Evolutionary conservation across 1,140 invertebrate genomes (phyloP).

Genomic region (Euborellia annulipes): DNA sequence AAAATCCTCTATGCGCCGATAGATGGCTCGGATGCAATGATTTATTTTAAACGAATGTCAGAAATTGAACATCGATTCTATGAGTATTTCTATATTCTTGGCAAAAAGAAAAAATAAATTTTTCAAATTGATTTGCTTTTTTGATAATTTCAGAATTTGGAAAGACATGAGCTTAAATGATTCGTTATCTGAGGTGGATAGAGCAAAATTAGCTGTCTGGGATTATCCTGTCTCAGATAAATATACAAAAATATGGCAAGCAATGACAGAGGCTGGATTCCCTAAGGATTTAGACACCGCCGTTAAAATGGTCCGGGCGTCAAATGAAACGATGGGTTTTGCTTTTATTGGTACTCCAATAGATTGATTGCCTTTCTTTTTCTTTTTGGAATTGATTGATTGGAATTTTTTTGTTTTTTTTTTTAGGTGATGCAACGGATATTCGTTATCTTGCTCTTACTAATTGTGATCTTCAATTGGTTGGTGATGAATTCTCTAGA

Average conservation of each 20-base stretch:
- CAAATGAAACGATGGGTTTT: conserved; percentile 66
- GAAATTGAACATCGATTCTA: conserved; percentile 90
- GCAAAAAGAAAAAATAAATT: neutral
- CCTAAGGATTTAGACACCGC: conserved; percentile 64
- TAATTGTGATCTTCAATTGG: conserved; percentile 78
- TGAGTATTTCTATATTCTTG: too few relatives aligned
- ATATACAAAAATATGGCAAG: conserved; percentile 96
- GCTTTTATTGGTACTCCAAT: conserved; percentile 79
- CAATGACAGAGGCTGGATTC: conserved; percentile 79
- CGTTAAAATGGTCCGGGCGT: conserved; percentile 55
- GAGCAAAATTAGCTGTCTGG: conserved; percentile 92
- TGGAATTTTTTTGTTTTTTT: neutral
- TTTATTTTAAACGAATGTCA: conserved; percentile 91
- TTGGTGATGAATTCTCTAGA: conserved; percentile 89
- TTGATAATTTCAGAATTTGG: conserved; percentile 62
- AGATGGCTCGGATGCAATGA: conserved; percentile 69
- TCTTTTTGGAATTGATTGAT: too few relatives aligned
- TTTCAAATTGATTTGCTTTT: too few relatives aligned
- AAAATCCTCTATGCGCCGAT: conserved; percentile 88
- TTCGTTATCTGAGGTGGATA: conserved; percentile 68
- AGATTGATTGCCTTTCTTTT: too few relatives aligned
- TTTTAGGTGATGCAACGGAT: conserved; percentile 73
- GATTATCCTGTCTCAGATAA: conserved; percentile 97
- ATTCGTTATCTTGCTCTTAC: conserved; percentile 74
- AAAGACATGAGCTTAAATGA: conserved; percentile 95